Evolutionary conservation across 2,888 invertebrate genomes (phyloP), one percentile per base, ranked within the genome.

Genomic region (Nipponacmea schrenckii): DNA sequence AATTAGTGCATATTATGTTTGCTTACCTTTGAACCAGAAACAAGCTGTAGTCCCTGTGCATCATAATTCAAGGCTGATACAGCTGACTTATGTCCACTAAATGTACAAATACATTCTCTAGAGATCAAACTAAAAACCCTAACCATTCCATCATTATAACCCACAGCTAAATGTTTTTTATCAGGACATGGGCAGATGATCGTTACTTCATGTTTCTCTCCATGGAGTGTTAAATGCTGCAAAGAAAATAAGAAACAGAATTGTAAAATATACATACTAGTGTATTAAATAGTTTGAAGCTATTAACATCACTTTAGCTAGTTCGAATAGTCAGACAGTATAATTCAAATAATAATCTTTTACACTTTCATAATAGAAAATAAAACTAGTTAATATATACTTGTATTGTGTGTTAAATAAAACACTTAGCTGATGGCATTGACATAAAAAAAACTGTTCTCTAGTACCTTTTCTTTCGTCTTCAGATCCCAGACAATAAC

Each of bases 401-500:
- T n/a, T n/a, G n/a, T n/a, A n/a, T n/a, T n/a, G n/a, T n/a, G n/a
- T n/a, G n/a, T n/a, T n/a, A n/a, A n/a, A n/a, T n/a, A n/a, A n/a
- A n/a, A n/a, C n/a, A n/a, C n/a, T n/a, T n/a, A n/a, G n/a, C n/a
- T 31, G 31, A 31, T 31, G 2, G 31, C 2, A 31, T 7, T 31
- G 31, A 31, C n/a, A 7, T 24, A 62, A 39, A 46, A 44, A 14
- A 17, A 27, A 45, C 39, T 5, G 65, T 14, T 27, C 1, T 8
- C 4, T 67, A 17, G 65, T 75, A 84, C 86, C 82, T 81, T 82
- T 74, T 85, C 83, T 45, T 94, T 93, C 10, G 95, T 92, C 86
- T 95, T 92, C 87, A 97, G 91, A 90, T 98, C 98, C 96, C 97
- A 98, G 84, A 98, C 92, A 84, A 94, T 92, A 74, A 97, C 94